Evolutionary conservation across 2,888 invertebrate species (phyloP).

Genomic region (Drosophila pseudotalamancana): DNA sequence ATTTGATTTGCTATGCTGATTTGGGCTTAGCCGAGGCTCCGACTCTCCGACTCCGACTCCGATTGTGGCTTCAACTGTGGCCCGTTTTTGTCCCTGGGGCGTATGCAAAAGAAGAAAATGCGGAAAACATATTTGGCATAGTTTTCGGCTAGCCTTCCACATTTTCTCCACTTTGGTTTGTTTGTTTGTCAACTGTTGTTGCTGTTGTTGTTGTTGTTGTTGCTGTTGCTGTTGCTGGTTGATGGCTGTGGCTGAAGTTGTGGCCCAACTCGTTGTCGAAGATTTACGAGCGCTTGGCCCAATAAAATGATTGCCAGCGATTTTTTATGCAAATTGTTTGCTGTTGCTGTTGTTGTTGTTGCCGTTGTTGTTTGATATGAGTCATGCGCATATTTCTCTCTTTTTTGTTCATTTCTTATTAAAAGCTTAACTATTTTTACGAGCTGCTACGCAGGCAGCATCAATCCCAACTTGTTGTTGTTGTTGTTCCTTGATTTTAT

Average conservation of each 20-base stretch:
- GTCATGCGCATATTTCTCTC: slow-evolving; percentile 62
- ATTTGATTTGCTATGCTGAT: slow-evolving; percentile 77
- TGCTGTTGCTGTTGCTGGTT: slow-evolving; percentile 15
- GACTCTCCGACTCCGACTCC: neutral
- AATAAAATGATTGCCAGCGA: slow-evolving; percentile 84
- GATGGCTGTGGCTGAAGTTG: slow-evolving; percentile 24
- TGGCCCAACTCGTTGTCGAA: slow-evolving; percentile 63
- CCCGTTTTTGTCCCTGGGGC: slow-evolving; percentile 52
- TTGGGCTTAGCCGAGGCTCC: slow-evolving; percentile 38
- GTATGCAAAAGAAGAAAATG: slow-evolving; percentile 67
- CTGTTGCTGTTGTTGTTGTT: slow-evolving; percentile 25
- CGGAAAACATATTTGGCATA: slow-evolving; percentile 80
- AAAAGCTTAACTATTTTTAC: slow-evolving; percentile 58
- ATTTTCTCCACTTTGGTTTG: slow-evolving; percentile 1
- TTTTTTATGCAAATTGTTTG: slow-evolving; percentile 84
- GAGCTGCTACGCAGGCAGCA: slow-evolving; percentile 58
- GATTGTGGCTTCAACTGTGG: neutral
- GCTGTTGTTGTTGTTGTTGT: slow-evolving; percentile 15
- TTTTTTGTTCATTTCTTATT: slow-evolving; percentile 18
- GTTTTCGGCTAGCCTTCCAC: slow-evolving; percentile 39
- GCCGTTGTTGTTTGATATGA: slow-evolving; percentile 53
- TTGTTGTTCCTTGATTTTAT: slow-evolving; percentile 20
- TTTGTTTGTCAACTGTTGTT: slow-evolving; percentile 55
- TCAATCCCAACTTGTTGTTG: slow-evolving; percentile 15
- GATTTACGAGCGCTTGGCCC: slow-evolving; percentile 83